Percentiles rank a stretch among this genome's conserved stretches.
Conservation (phyloP, 2,888 invertebrate species). For the Entomobrya proxima region DNA sequence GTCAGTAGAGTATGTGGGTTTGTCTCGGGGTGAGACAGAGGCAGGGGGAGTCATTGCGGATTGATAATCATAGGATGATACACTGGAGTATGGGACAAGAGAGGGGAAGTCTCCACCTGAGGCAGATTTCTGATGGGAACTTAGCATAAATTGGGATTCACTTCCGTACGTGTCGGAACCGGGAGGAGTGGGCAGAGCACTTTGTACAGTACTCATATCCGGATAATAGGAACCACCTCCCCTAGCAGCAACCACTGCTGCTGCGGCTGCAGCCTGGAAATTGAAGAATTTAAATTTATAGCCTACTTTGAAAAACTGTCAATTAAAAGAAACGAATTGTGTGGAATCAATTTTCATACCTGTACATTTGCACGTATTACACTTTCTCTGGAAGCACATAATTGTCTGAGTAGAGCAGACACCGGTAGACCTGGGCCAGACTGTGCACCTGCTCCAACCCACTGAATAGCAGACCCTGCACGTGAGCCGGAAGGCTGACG, state of each 20-base stretch:
- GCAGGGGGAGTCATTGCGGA: conserved; percentile 97
- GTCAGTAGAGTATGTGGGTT: conserved; percentile 82
- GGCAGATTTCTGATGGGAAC: conserved; percentile 73
- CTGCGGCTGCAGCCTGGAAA: conserved; percentile 75
- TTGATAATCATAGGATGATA: conserved; percentile 80
- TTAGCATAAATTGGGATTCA: conserved; percentile 79
- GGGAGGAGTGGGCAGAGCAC: conserved; percentile 92
- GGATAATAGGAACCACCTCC: conserved; percentile 78
- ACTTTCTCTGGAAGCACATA: conserved; percentile 95
- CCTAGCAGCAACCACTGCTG: conserved; percentile 77
- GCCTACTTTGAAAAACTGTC: too few species aligned
- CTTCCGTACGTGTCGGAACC: conserved; percentile 84
- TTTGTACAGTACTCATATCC: conserved; percentile 77
- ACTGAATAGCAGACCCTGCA: conserved; percentile 83
- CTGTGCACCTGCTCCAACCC: conserved; percentile 79
- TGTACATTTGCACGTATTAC: conserved; percentile 92
- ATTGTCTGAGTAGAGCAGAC: conserved; percentile 90
- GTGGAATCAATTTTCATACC: too few species aligned
- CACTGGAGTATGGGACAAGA: conserved; percentile 72
- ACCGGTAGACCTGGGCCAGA: conserved; percentile 83
- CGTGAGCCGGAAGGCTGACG: conserved; percentile 78
- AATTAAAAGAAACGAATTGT: too few species aligned
- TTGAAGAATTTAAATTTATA: too few species aligned
- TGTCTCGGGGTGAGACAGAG: conserved; percentile 96
- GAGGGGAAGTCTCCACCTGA: conserved; percentile 77